Base-by-base conservation (phyloP, 2,113 vertebrate genomes). In the Oxyura jamaicensis region DNA sequence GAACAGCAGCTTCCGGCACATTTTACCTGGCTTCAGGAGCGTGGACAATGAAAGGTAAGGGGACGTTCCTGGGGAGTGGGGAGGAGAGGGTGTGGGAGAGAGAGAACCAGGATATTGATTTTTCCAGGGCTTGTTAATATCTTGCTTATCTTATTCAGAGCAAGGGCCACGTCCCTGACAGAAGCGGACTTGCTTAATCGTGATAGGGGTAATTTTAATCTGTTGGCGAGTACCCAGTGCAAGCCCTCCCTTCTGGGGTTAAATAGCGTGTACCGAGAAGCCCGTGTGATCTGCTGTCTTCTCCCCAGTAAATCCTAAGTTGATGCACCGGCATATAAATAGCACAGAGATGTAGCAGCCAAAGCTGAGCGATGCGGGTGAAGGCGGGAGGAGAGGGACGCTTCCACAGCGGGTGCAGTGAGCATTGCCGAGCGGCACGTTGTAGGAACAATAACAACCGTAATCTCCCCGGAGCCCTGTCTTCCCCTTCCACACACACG, bases 1-100 rank as follows among this genome's bases (percentile, higher is more conserved):
- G 94, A 99, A 99, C 99, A 99, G 99, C 98, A 99, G 99, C 98
- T 99, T 99, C 98, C 98, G 99, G 93, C 99, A 99, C 98, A 99
- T 99, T 97, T 98, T 99, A 76, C 99, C 99, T 80, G 98, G 98
- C 94, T 99, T 99, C 98, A 98, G 99, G 98, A 99, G 98, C 18
- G 98, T 98, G 83, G 99, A 99, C 98, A 99, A 99, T 97, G 99
- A 99, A 97, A 99, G 99, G 99, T 99, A 97, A 95, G 97, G 59
- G 29, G 28, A 31, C 0, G 35, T 4, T 50, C 33, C 48, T 53
- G 8, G 31, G 44, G n/a, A 71, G 29, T 26, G 23, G 55, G 25
- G 41, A 53, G 69, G 25, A 58, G 13, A 28, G 67, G 53, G 42
- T 17, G 58, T 35, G 74, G 4, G 92, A 44, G 79, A 23, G 53